Percentiles rank a stretch among this genome's conserved stretches.
phyloP scores from a whole-genome alignment of 2,113 vertebrate genomes.

The Amphiprion ocellaris region DNA sequence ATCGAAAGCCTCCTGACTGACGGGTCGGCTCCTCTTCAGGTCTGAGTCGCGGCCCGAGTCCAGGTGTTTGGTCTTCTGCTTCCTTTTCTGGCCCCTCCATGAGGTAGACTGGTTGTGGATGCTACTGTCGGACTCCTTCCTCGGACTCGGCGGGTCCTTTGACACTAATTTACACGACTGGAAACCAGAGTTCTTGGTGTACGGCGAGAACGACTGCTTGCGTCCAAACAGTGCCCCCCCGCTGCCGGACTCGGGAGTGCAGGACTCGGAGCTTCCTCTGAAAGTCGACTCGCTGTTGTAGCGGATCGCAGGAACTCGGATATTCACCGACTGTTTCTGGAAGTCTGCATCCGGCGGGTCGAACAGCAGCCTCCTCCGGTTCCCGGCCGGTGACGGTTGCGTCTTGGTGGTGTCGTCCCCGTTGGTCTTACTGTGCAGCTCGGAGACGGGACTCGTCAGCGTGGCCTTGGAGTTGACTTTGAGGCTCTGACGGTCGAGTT shows the following conservation, averaged over 20 bases:
- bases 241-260: slow-evolving; percentile 35
- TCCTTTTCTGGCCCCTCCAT: slow-evolving; percentile 88
- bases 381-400: slow-evolving; percentile 21
- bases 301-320: slow-evolving; percentile 57
- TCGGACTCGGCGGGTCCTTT: slow-evolving; percentile 57
- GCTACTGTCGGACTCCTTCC: slow-evolving; percentile 60
- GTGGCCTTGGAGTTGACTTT: slow-evolving; percentile 91
- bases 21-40: slow-evolving; percentile 82
- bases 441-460: slow-evolving; percentile 85
- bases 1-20: slow-evolving; percentile 60
- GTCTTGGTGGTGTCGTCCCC: neutral
- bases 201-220: slow-evolving; percentile 62
- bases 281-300: slow-evolving; percentile 45
- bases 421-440: slow-evolving; percentile 36
- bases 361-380: slow-evolving; percentile 80
- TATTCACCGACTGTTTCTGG: slow-evolving; percentile 58
- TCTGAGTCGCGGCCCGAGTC: slow-evolving; percentile 81
- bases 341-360: slow-evolving; percentile 62
- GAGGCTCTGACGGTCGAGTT: slow-evolving; percentile 92
- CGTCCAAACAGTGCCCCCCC: slow-evolving; percentile 25
- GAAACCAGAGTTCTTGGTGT: slow-evolving; percentile 48
- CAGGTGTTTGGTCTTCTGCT: slow-evolving; percentile 93
- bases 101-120: slow-evolving; percentile 79
- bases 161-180: slow-evolving; percentile 56
- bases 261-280: neutral